phyloP scores from a whole-genome alignment of 1,140 invertebrate genomes.

The Anastrepha ludens region DNA sequence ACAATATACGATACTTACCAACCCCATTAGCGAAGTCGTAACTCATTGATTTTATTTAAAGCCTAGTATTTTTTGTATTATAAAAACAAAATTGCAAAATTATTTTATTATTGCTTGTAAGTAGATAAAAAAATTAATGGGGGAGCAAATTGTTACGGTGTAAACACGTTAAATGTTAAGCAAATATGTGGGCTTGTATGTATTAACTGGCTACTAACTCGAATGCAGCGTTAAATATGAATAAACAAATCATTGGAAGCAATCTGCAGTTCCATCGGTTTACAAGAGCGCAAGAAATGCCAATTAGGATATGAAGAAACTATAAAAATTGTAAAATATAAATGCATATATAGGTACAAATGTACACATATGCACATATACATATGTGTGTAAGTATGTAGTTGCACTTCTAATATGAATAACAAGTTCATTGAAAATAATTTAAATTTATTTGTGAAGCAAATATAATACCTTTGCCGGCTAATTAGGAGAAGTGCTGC shows the following conservation, averaged over 20 bases:
- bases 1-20: neutral
- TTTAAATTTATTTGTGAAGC: neutral
- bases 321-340: neutral
- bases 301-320: conserved; percentile 3
- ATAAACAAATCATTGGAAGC: neutral
- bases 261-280: neutral
- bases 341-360: too few relatives aligned
- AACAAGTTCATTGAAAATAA: neutral
- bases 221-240: neutral
- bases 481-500: too few relatives aligned
- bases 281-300: neutral
- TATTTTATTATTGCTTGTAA: too few relatives aligned
- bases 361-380: too few relatives aligned
- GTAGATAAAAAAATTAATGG: neutral
- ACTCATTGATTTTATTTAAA: neutral
- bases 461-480: too few relatives aligned
- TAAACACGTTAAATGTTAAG: neutral
- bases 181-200: too few relatives aligned
- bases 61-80: neutral
- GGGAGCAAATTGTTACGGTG: neutral
- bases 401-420: too few relatives aligned
- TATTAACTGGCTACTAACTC: too few relatives aligned
- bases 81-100: neutral
- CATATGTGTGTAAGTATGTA: too few relatives aligned
- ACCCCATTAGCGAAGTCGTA: too few relatives aligned